A percentile compares a stretch with the other conserved stretches of the same genome.
Evolutionary conservation across 1,140 invertebrate species (phyloP).

Genomic region (Drosophila punjabiensis): DNA sequence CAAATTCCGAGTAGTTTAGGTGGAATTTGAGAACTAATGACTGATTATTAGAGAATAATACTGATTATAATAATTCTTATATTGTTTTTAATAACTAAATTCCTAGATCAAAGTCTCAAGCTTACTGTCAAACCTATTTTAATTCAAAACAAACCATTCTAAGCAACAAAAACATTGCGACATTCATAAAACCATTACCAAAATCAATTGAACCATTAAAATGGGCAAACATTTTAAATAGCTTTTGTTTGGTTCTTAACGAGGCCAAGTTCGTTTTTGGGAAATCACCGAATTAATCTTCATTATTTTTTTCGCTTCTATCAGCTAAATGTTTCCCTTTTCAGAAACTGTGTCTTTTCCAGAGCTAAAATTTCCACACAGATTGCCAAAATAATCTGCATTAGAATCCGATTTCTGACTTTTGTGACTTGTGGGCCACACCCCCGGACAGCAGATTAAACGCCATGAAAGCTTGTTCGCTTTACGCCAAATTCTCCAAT

Average conservation of each 20-base stretch:
- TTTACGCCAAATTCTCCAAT: constrained; percentile 2
- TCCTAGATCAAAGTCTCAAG: not conserved
- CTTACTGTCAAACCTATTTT: not conserved
- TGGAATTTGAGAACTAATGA: not conserved
- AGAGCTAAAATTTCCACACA: constrained; percentile 13
- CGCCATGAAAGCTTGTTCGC: constrained; percentile 36
- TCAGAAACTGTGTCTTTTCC: not conserved
- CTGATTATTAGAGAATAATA: not conserved
- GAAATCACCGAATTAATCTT: constrained; percentile 13
- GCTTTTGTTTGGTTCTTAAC: constrained; percentile 5
- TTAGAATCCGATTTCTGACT: constrained; percentile 36
- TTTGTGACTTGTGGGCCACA: constrained; percentile 27
- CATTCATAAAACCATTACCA: not conserved
- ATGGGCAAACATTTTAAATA: constrained; percentile 5
- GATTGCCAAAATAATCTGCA: constrained; percentile 37
- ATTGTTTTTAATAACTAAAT: not conserved
- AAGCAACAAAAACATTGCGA: not conserved
- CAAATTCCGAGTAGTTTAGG: not conserved
- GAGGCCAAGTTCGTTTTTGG: constrained; percentile 3
- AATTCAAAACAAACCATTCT: not conserved
- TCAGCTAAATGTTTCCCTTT: constrained; percentile 14
- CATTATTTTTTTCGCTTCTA: constrained; percentile 12
- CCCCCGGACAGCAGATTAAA: constrained; percentile 52
- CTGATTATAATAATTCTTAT: not conserved
- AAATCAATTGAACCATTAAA: constrained; percentile 9